phyloP scores from a whole-genome alignment of 2,888 invertebrate species.

The Xylophagus ater region DNA sequence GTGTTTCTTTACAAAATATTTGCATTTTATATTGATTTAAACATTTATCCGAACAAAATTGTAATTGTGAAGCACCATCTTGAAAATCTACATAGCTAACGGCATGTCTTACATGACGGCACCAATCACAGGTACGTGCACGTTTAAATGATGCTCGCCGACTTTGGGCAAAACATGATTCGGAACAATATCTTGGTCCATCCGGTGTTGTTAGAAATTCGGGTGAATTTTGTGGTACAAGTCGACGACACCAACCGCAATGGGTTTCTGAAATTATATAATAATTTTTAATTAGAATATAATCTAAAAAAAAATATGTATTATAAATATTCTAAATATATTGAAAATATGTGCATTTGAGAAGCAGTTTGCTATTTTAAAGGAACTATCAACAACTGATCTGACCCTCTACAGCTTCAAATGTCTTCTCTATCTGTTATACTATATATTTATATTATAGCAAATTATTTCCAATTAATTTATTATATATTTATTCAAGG shows the following conservation, averaged over 20 bases:
- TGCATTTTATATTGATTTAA: constrained; percentile 95
- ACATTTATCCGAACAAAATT: constrained; percentile 87
- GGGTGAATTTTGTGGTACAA: constrained; percentile 45
- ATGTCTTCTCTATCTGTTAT: too few relatives aligned
- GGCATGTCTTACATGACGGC: constrained; percentile 78
- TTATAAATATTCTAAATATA: too few relatives aligned
- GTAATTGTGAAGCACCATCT: constrained; percentile 82
- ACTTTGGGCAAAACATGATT: constrained; percentile 82
- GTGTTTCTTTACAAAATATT: constrained; percentile 87
- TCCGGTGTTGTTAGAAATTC: constrained; percentile 42
- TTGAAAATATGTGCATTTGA: too few relatives aligned
- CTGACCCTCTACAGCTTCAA: too few relatives aligned
- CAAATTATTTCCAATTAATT: too few relatives aligned
- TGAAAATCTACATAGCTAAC: constrained; percentile 86
- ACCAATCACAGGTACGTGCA: constrained; percentile 90
- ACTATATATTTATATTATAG: too few relatives aligned
- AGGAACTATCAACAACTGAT: too few relatives aligned
- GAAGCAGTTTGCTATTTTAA: too few relatives aligned
- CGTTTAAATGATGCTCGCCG: constrained; percentile 81
- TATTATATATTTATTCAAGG: too few relatives aligned
- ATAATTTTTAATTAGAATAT: neutral
- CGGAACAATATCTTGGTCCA: constrained; percentile 57
- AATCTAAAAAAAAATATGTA: neutral
- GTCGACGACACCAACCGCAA: constrained; percentile 68
- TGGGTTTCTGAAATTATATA: constrained; percentile 41